Evolutionary conservation across 37 sponge, comb jelly and placozoan genomes (phyloP), one percentile per base, ranked within the genome.

Genomic region (Mnemiopsis leidyi): DNA sequence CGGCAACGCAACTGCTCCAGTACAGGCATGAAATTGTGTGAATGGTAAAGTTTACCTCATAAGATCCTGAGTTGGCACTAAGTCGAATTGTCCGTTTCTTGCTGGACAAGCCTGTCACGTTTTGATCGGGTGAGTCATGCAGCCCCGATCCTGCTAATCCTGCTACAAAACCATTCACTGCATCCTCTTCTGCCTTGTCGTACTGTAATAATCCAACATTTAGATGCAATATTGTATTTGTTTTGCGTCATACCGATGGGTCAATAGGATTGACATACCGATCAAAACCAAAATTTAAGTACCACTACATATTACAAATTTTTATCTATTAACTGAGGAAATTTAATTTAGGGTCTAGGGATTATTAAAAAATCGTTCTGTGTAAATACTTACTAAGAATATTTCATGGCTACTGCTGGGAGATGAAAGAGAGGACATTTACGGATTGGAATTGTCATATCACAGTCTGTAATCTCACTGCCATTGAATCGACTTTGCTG

Each of bases 81-180:
- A 79, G 82, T 1, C 82, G 34, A 29, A 79, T 33, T 33, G 82
- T 79, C 21, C 82, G 31, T 5, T 23, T 79, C 37, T 35, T 79
- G 23, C 23, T 79, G 20, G 34, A 13, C 2, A 13, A 33, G 7
- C 37, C 37, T 23, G 20, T 5, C 37, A 16, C 3, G 20, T 79
- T 16, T 23, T 23, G 5, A 35, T 36, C 82, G 3, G 3, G 3
- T 7, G 31, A 34, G 21, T 79, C 82, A 79, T 79, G 21, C 5
- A 79, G 82, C 0, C 21, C 29, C 3, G 82, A 34, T 0, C 82
- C 82, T 33, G 82, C 82, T 20, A 79, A 21, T 20, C 82, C 82
- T 20, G 82, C 82, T 34, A 79, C 82, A 79, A 79, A 79, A 23
- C 82, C 82, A 29, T 79, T 79, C 36, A 79, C 36, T 79, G 29